Conservation (phyloP, 2,888 invertebrate genomes). For the Tetragonisca angustula region DNA sequence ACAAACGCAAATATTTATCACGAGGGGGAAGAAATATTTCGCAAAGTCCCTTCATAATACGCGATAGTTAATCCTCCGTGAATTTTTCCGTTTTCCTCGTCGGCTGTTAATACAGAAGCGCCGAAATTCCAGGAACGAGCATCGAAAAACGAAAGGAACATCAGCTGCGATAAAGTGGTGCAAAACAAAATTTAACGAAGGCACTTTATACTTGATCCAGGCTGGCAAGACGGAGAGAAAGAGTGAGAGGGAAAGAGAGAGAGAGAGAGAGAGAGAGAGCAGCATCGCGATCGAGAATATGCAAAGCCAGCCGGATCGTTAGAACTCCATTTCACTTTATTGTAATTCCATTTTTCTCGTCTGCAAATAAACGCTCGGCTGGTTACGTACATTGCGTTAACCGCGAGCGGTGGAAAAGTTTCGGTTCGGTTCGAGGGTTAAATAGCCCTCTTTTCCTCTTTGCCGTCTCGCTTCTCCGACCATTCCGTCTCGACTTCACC, state of each 20-base stretch:
- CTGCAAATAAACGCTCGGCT: constrained; percentile 77
- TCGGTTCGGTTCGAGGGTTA: constrained; percentile 70
- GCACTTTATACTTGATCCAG: constrained; percentile 60
- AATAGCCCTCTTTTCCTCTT: constrained; percentile 65
- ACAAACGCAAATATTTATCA: not conserved
- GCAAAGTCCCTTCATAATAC: not conserved
- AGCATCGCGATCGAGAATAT: constrained; percentile 41
- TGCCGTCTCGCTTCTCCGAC: constrained; percentile 10
- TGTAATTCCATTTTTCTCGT: constrained; percentile 78
- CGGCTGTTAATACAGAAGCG: constrained; percentile 5
- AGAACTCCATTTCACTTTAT: constrained; percentile 77
- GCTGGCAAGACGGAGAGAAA: constrained; percentile 13
- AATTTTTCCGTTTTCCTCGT: not conserved
- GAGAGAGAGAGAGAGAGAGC: too few relatives aligned
- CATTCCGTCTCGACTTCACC: constrained; percentile 11
- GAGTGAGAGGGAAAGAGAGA: too few relatives aligned
- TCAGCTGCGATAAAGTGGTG: constrained; percentile 41
- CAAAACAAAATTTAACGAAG: constrained; percentile 64
- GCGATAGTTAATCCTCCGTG: constrained; percentile 32
- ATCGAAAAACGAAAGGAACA: constrained; percentile 21
- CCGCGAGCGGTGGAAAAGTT: constrained; percentile 65
- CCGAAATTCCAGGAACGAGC: constrained; percentile 29
- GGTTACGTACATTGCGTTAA: constrained; percentile 76
- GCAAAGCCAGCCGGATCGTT: constrained; percentile 63
- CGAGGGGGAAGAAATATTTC: too few relatives aligned